Conservation (phyloP, 2,888 invertebrate species). For the Parelbella ahira region DNA sequence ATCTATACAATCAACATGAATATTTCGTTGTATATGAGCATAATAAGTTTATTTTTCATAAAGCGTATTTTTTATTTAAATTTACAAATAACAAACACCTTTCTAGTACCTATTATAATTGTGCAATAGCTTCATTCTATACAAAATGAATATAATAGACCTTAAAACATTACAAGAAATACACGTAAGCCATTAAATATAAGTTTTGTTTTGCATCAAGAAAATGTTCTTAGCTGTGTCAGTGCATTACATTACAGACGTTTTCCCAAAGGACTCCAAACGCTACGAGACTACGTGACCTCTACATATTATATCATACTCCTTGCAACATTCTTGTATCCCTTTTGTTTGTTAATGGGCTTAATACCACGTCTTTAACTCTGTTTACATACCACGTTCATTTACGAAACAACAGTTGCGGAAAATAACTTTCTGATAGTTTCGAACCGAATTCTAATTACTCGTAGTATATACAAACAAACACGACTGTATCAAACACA, state of each 20-base stretch:
- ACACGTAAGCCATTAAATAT: constrained; percentile 32
- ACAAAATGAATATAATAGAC: too few species aligned
- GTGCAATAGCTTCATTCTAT: too few species aligned
- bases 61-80: too few species aligned
- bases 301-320: constrained; percentile 37
- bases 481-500: constrained; percentile 43
- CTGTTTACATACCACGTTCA: constrained; percentile 47
- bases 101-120: too few species aligned
- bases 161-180: constrained; percentile 1
- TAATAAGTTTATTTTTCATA: too few species aligned
- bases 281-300: constrained; percentile 47
- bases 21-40: too few species aligned
- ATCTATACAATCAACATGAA: too few species aligned
- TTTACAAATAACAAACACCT: too few species aligned
- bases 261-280: constrained; percentile 46
- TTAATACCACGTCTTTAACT: constrained; percentile 56
- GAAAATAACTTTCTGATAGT: constrained; percentile 31
- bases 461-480: constrained; percentile 56
- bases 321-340: constrained; percentile 32
- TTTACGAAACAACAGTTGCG: constrained; percentile 36
- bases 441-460: constrained; percentile 39
- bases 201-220: constrained; percentile 37
- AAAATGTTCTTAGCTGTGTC: constrained; percentile 29
- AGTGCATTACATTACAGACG: constrained; percentile 39
- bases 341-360: constrained; percentile 52